Base-by-base conservation (phyloP, 2,797 vertebrate genomes). In the Enteromius paludinosus region DNA sequence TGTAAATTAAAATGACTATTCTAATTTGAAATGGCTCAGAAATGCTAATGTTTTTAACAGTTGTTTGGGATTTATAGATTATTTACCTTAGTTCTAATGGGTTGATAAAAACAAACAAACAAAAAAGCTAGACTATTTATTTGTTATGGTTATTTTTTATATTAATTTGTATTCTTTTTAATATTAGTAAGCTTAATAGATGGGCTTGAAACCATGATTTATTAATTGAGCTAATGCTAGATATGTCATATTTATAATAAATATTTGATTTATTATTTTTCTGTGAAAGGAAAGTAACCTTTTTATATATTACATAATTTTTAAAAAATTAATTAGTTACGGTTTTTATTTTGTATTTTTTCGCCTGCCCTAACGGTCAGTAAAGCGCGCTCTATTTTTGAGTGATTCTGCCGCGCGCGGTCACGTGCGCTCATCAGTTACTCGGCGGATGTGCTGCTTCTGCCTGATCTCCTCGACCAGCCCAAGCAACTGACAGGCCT, bases 361-460 rank as follows among this genome's bases (percentile, higher is more conserved):
- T 28, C 25, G 12, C 25, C 35, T 3, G 74, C 1, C 9, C 4
- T 47, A 81, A 52, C 43, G 12, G 45, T 71, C 25, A 23, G 35
- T 30, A 23, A 69, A 12, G 28, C 49, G 45, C 80, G 61, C 70
- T 76, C 52, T 68, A 38, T 52, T 83, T 90, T 90, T 90, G 85
- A 91, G 91, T 43, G 0, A 9, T 84, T 9, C 56, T 77, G 62
- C 61, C 72, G 66, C 66, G 49, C n/a, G 52, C 20, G 59, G 66
- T 74, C 28, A 76, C 59, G 43, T 65, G 28, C 43, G 25, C 15
- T 43, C 65, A 81, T 89, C 87, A 9, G 68, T 85, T 87, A 62
- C 83, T 87, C 81, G 6, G 56, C 52, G 84, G 73, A 83, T 88
- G 75, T 56, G 79, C 70, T 86, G 75, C 83, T 87, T 76, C 69